A percentile compares a stretch with the other conserved stretches of the same genome.
Evolutionary conservation across 1,140 invertebrate species (phyloP).

Genomic region (Brachionus plicatilis): DNA sequence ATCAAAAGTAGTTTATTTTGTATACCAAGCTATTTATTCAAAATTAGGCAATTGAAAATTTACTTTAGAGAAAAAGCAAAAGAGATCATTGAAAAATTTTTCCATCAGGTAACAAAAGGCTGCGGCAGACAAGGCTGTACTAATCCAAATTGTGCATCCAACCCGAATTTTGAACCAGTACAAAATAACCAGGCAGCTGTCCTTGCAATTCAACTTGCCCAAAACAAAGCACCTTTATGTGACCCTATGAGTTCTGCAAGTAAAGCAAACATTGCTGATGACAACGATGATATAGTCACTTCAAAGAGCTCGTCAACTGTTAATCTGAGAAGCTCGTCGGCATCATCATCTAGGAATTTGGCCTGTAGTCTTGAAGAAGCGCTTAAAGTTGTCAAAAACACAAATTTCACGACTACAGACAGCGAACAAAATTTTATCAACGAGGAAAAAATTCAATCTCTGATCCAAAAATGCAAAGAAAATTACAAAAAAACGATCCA

Average conservation of each 20-base stretch:
- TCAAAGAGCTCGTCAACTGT: constrained; percentile 29
- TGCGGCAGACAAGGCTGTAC: constrained; percentile 77
- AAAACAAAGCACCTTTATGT: constrained; percentile 73
- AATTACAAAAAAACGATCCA: background rate
- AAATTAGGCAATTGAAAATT: background rate
- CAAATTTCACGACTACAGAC: background rate
- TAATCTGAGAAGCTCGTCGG: background rate
- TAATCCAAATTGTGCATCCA: constrained; percentile 80
- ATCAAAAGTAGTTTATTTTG: background rate
- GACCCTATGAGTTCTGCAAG: constrained; percentile 68
- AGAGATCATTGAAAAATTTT: constrained; percentile 81
- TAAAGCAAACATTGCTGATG: constrained; percentile 37
- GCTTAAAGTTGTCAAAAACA: background rate
- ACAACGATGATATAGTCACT: constrained; percentile 34
- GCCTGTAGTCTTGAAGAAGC: background rate
- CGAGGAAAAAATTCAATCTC: background rate
- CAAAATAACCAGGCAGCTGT: constrained; percentile 74
- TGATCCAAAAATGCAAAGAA: constrained; percentile 22
- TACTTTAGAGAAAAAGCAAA: constrained; percentile 59
- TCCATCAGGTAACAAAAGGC: constrained; percentile 80
- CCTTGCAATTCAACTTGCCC: constrained; percentile 75
- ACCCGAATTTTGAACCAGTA: constrained; percentile 52
- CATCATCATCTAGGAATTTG: background rate
- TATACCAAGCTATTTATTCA: background rate
- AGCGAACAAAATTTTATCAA: background rate